Conservation (phyloP, 1,140 invertebrate species). For the Drosophila santomea region DNA sequence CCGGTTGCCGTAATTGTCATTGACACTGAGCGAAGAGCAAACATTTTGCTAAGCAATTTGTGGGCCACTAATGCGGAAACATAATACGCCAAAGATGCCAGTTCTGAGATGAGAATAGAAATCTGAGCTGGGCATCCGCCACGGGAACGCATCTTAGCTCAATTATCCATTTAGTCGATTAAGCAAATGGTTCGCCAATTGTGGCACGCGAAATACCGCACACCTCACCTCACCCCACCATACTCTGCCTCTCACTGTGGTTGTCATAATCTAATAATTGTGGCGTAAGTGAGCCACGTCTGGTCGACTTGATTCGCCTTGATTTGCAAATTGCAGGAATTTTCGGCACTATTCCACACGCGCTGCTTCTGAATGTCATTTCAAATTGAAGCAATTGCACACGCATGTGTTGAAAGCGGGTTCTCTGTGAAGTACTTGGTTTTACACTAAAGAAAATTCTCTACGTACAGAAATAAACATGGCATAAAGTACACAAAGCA, state of each 20-base stretch:
- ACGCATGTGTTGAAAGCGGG: constrained; percentile 41
- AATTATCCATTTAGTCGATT: constrained; percentile 82
- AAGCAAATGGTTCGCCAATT: constrained; percentile 75
- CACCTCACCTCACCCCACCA: not conserved
- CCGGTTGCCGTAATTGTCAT: constrained; percentile 50
- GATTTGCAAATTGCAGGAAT: constrained; percentile 61
- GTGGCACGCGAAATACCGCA: constrained; percentile 64
- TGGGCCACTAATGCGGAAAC: constrained; percentile 62
- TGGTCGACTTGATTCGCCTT: constrained; percentile 44
- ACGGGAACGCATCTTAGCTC: constrained; percentile 71
- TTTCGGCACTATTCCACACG: constrained; percentile 37
- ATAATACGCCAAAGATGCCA: constrained; percentile 26
- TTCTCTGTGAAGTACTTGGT: constrained; percentile 18
- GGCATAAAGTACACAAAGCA: too few species aligned
- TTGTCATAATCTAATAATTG: constrained; percentile 69
- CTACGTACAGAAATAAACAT: not conserved
- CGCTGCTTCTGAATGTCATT: constrained; percentile 30
- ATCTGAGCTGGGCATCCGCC: constrained; percentile 11
- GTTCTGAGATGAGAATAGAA: constrained; percentile 15
- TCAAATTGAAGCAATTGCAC: constrained; percentile 41
- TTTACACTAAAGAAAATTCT: not conserved
- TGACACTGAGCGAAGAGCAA: constrained; percentile 68
- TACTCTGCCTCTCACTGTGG: not conserved
- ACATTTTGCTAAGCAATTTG: constrained; percentile 59
- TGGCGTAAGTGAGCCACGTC: constrained; percentile 17